Evolutionary conservation across 2,888 invertebrate species (phyloP).

Genomic region (Ochropleura plecta): DNA sequence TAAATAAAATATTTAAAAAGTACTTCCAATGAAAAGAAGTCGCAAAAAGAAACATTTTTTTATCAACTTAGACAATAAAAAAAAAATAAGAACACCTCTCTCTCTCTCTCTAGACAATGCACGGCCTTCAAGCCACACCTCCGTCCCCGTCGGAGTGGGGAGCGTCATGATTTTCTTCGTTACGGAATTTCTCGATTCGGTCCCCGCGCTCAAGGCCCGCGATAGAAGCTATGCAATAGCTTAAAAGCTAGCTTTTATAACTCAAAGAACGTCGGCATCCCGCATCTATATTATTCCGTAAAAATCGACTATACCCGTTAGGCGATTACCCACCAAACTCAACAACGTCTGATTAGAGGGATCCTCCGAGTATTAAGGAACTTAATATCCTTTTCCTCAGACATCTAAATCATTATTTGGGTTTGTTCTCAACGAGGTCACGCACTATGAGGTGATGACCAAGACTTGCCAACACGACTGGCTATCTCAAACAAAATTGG

Average conservation of each 20-base stretch:
- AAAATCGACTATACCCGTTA: neutral
- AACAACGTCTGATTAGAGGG: neutral
- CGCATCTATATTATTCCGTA: neutral
- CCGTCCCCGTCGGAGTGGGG: no score
- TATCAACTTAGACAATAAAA: no score
- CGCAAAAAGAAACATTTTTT: no score
- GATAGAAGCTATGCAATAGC: no score
- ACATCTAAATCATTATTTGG: neutral
- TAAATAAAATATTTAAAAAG: no score
- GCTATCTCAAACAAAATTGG: neutral
- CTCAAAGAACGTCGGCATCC: neutral
- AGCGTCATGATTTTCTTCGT: no score
- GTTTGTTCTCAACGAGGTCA: neutral
- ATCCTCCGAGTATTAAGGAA: neutral
- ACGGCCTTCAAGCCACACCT: no score
- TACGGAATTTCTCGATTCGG: no score
- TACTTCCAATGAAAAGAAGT: no score
- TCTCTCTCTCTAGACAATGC: no score
- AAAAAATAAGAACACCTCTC: neutral
- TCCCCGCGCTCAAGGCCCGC: no score
- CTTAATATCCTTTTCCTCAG: neutral
- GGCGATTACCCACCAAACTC: neutral
- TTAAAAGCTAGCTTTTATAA: no score
- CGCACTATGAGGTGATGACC: neutral
- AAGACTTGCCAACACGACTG: neutral